Evolutionary conservation across 1,140 invertebrate species (phyloP).

Genomic region (Drosophila repleta): DNA sequence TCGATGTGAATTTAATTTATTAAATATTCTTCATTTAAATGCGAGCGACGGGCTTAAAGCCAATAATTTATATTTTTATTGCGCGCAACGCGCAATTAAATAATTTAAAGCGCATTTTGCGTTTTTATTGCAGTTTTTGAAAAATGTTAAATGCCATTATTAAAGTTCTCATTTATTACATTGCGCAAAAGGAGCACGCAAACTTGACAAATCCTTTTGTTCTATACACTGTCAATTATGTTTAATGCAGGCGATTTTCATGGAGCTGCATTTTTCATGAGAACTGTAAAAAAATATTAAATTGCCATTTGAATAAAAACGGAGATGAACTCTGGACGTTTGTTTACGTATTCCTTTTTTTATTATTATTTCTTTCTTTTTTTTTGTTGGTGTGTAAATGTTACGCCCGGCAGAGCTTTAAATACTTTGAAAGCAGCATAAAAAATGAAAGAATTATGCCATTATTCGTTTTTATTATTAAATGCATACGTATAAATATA

Average conservation of each 20-base stretch:
- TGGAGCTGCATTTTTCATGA: slow-evolving; percentile 25
- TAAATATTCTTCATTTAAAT: slow-evolving; percentile 6
- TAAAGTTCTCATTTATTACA: slow-evolving; percentile 1
- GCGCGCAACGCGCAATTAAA: slow-evolving; percentile 29
- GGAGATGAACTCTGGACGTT: slow-evolving; percentile 14
- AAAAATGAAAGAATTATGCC: slow-evolving; percentile 18
- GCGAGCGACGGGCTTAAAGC: not conserved
- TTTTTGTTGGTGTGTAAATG: slow-evolving; percentile 22
- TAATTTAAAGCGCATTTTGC: slow-evolving; percentile 20
- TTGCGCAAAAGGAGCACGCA: not conserved
- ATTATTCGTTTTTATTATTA: slow-evolving; percentile 55
- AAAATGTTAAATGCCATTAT: not conserved
- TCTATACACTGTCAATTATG: slow-evolving; percentile 33
- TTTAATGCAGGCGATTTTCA: slow-evolving; percentile 33
- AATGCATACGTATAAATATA: slow-evolving; percentile 63
- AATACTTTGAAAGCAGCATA: slow-evolving; percentile 26
- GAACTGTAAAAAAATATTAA: slow-evolving; percentile 8
- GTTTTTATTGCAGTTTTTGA: slow-evolving; percentile 8
- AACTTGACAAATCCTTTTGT: slow-evolving; percentile 7
- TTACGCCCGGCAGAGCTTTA: slow-evolving; percentile 22
- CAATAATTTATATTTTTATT: slow-evolving; percentile 9
- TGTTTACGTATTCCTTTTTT: not conserved
- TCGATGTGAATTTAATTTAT: not conserved
- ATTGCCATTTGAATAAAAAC: slow-evolving; percentile 12
- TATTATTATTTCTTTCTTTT: slow-evolving; percentile 33